These are phyloP conservation scores for Grantiella picta DNA, from an alignment of 2,113 vertebrate species.

Conservation along the genomic window DNA sequence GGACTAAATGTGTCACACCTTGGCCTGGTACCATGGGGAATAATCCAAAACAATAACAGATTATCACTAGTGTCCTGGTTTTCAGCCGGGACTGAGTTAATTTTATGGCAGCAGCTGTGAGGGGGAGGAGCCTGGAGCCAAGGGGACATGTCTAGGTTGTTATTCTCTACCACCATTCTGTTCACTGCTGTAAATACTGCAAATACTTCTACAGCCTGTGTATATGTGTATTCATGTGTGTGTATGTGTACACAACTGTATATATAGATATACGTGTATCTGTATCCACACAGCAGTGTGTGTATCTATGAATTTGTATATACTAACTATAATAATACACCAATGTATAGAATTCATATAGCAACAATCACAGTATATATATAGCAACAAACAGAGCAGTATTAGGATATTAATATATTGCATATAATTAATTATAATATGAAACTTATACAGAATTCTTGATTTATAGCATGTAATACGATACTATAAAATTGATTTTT, in stretches of 20 bases:
- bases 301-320: neutral
- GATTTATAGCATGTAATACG: neutral
- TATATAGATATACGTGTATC: rapidly evolving
- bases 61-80: neutral
- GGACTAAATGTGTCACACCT: neutral
- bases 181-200: neutral
- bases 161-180: neutral
- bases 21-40: neutral
- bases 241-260: neutral
- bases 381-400: neutral
- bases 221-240: neutral
- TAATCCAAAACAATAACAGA: neutral
- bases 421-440: neutral
- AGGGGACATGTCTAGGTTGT: neutral
- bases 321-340: neutral
- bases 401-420: neutral
- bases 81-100: neutral
- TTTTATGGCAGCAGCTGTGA: neutral
- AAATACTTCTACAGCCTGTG: neutral
- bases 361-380: neutral
- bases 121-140: neutral
- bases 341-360: neutral
- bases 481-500: neutral
- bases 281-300: neutral
- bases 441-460: neutral